Evolutionary conservation across 1,140 invertebrate genomes (phyloP).

Genomic region (Zaprionus kolodkinae): DNA sequence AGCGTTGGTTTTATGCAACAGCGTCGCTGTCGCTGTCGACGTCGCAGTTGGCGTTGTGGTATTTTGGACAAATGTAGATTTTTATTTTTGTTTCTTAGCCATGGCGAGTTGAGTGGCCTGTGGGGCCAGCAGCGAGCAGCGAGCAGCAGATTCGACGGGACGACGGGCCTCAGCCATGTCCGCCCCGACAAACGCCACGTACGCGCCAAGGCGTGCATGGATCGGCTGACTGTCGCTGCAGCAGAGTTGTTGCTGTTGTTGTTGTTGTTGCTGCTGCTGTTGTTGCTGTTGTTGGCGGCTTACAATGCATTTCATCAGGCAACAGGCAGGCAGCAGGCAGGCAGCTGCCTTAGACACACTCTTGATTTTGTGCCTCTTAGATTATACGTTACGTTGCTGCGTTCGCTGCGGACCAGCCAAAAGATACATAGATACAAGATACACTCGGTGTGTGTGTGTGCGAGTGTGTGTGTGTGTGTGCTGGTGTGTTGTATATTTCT

Average conservation of each 20-base stretch:
- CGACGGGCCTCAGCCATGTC: constrained; percentile 44
- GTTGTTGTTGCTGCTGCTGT: constrained; percentile 21
- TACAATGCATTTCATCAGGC: constrained; percentile 80
- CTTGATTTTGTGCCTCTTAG: constrained; percentile 76
- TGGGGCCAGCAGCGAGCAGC: constrained; percentile 54
- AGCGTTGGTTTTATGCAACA: constrained; percentile 83
- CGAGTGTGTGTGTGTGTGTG: constrained; percentile 28
- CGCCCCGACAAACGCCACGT: constrained; percentile 74
- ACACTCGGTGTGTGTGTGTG: constrained; percentile 40
- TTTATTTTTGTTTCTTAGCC: constrained; percentile 41
- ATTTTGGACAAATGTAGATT: constrained; percentile 82
- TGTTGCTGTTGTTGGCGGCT: constrained; percentile 51
- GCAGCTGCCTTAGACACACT: constrained; percentile 73
- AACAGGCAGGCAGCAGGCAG: constrained; percentile 26
- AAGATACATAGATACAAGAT: constrained; percentile 59
- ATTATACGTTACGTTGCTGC: constrained; percentile 78
- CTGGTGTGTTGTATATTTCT: constrained; percentile 62
- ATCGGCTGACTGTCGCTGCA: constrained; percentile 28
- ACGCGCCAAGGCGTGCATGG: constrained; percentile 66
- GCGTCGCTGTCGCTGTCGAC: constrained; percentile 41
- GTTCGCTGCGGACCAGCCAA: constrained; percentile 64
- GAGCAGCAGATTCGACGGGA: constrained; percentile 51
- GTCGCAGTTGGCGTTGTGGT: constrained; percentile 60
- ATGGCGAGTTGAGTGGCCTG: constrained; percentile 71
- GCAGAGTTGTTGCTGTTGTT: constrained; percentile 38